Percentiles rank a stretch among this genome's conserved stretches.
Conservation (phyloP, 2,888 invertebrate genomes). For the Seladonia tumulorum region DNA sequence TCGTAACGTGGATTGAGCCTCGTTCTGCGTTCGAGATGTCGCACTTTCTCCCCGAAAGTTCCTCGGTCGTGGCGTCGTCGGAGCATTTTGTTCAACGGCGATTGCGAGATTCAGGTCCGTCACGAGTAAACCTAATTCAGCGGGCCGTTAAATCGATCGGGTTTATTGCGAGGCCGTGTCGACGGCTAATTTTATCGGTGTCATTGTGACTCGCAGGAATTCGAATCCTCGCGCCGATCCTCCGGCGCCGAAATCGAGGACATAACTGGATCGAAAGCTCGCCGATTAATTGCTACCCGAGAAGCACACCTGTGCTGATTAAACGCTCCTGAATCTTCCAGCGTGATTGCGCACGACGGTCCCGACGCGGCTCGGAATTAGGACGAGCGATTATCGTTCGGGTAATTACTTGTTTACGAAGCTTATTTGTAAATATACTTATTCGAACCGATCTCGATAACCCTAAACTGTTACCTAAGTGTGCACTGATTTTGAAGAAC, state of each 20-base stretch:
- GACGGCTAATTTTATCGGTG: constrained; percentile 33
- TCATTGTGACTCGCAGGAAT: constrained; percentile 6
- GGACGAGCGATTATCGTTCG: not conserved
- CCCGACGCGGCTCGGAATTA: not conserved
- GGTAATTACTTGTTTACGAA: not conserved
- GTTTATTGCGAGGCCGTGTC: constrained; percentile 20
- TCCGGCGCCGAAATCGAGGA: not conserved
- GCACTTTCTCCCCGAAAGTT: not conserved
- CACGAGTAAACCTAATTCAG: constrained; percentile 42
- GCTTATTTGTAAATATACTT: too few relatives aligned
- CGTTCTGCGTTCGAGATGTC: not conserved
- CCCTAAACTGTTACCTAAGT: too few relatives aligned
- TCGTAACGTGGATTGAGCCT: not conserved
- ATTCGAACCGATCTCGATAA: too few relatives aligned
- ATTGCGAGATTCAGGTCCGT: not conserved
- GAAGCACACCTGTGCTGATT: constrained; percentile 4
- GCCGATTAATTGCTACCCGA: constrained; percentile 43
- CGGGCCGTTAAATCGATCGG: constrained; percentile 34
- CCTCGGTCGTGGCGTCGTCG: not conserved
- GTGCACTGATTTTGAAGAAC: too few relatives aligned
- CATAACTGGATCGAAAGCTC: not conserved
- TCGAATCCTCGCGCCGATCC: not conserved
- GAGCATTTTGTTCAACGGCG: constrained; percentile 18
- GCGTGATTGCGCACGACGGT: not conserved
- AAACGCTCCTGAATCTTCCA: not conserved